phyloP scores from a whole-genome alignment of 2,113 vertebrate species.

The Eubucco bourcierii region DNA sequence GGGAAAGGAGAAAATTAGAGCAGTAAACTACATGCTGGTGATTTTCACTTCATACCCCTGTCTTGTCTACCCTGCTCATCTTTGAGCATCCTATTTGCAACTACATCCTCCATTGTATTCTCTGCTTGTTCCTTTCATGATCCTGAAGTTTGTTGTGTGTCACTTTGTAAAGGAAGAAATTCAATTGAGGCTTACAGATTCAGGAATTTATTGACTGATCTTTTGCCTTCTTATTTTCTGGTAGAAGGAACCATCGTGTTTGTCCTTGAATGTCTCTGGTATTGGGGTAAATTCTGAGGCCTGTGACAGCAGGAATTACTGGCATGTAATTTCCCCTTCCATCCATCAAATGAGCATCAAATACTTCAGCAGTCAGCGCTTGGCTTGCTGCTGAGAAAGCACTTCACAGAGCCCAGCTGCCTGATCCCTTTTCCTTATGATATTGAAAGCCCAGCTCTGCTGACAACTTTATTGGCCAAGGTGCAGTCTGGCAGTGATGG shows the following conservation, averaged over 20 bases:
- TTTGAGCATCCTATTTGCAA: background rate
- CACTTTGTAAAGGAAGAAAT: background rate
- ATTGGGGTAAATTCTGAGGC: conserved; percentile 3
- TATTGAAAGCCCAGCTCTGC: conserved; percentile 27
- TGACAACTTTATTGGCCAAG: conserved; percentile 48
- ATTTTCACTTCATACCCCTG: background rate
- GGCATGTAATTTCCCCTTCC: conserved; percentile 54
- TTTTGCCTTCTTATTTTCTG: conserved; percentile 37
- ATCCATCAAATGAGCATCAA: conserved; percentile 56
- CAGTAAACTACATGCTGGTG: background rate
- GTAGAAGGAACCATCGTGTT: conserved; percentile 8
- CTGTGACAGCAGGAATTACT: conserved; percentile 61
- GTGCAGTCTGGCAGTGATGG: background rate
- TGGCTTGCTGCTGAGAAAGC: conserved; percentile 39
- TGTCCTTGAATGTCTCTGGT: conserved; percentile 59
- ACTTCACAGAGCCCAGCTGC: conserved; percentile 32
- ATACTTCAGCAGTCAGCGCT: conserved; percentile 20
- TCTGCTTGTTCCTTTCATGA: background rate
- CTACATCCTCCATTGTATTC: background rate
- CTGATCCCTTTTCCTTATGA: conserved; percentile 39
- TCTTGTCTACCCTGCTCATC: background rate
- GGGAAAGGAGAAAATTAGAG: background rate
- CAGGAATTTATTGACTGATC: conserved; percentile 18
- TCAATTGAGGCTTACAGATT: background rate
- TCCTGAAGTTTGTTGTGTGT: background rate